Evolutionary conservation across 2,888 invertebrate genomes (phyloP).

Genomic region (Nudaria mundana): DNA sequence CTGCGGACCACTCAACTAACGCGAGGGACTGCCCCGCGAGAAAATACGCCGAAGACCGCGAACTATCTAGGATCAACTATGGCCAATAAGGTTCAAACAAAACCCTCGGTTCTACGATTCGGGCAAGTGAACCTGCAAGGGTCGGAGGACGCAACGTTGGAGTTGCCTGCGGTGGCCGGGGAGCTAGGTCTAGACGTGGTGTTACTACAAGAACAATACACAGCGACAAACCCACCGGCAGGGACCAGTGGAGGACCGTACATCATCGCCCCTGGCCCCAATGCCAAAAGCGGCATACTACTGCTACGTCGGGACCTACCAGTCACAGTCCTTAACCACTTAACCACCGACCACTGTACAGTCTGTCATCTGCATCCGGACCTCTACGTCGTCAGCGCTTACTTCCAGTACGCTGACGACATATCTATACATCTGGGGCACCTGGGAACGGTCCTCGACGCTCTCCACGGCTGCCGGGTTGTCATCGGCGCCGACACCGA

Average conservation of each 20-base stretch:
- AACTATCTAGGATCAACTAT: too few relatives aligned
- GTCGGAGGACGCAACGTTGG: slow-evolving; percentile 19
- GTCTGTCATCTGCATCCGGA: background rate
- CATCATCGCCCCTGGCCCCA: fast-evolving
- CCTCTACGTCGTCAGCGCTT: background rate
- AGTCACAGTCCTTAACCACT: background rate
- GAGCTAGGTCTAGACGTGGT: slow-evolving; percentile 17
- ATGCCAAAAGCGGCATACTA: background rate
- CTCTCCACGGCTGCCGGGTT: slow-evolving; percentile 5
- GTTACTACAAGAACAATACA: slow-evolving; percentile 30
- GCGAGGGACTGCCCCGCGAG: too few relatives aligned
- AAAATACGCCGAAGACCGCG: too few relatives aligned
- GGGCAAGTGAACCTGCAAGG: slow-evolving; percentile 30
- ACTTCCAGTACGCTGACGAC: slow-evolving; percentile 5
- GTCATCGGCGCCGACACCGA: slow-evolving; percentile 27
- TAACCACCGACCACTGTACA: background rate
- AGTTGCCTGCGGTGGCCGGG: slow-evolving; percentile 14
- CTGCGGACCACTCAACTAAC: too few relatives aligned
- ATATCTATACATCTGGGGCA: background rate
- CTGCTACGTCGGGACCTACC: fast-evolving
- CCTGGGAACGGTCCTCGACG: slow-evolving; percentile 11
- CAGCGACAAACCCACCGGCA: background rate
- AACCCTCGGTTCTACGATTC: too few relatives aligned
- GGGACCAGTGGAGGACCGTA: background rate
- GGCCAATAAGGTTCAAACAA: too few relatives aligned